These are phyloP conservation scores for Callipepla californica DNA, from an alignment of 2,113 vertebrate genomes.

Conservation along the genomic window DNA sequence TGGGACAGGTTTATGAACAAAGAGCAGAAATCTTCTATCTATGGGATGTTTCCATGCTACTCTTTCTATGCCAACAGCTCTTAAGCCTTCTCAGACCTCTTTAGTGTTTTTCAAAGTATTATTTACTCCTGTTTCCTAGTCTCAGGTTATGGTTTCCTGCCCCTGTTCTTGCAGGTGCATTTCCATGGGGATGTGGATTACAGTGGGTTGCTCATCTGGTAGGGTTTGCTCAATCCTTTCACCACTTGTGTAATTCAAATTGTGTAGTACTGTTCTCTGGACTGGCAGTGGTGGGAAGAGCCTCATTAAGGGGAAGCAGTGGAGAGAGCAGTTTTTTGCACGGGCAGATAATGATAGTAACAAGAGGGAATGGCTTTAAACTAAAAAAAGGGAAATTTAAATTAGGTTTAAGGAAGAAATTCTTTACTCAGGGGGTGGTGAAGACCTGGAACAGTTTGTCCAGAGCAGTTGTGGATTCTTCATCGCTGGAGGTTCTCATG, in stretches of 20 bases:
- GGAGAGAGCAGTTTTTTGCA: too few relatives aligned
- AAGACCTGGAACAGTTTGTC: too few relatives aligned
- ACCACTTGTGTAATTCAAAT: background rate
- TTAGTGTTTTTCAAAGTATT: background rate
- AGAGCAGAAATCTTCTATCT: background rate
- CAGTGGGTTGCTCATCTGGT: background rate
- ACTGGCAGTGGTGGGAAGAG: background rate
- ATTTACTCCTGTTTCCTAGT: background rate
- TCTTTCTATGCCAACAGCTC: background rate
- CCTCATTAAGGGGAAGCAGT: fast-evolving
- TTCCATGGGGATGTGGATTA: background rate
- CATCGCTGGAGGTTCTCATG: too few relatives aligned
- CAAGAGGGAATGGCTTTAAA: too few relatives aligned
- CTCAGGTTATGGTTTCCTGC: background rate
- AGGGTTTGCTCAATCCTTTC: background rate
- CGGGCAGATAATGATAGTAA: too few relatives aligned
- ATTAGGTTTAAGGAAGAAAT: too few relatives aligned
- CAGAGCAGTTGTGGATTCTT: too few relatives aligned
- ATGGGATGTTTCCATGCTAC: background rate
- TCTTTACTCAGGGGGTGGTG: too few relatives aligned
- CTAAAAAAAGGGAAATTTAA: too few relatives aligned
- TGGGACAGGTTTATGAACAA: background rate
- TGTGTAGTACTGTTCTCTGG: background rate
- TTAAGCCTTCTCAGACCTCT: background rate
- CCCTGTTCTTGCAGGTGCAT: background rate